A percentile compares a stretch with the other conserved stretches of the same genome.
Evolutionary conservation across 2,888 invertebrate species (phyloP).

Genomic region (Conistra vaccinii): DNA sequence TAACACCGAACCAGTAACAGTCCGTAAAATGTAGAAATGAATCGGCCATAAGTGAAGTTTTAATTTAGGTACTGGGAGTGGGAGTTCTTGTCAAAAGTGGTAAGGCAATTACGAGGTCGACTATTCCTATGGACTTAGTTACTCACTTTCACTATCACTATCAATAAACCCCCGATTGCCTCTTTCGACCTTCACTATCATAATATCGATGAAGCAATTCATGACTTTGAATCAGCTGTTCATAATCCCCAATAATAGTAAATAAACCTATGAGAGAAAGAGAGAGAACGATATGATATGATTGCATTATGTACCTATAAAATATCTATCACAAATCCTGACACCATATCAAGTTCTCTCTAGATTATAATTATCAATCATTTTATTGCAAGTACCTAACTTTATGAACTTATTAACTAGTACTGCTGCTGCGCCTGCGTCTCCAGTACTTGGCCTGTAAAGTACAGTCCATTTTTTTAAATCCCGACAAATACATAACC

Average conservation of each 20-base stretch:
- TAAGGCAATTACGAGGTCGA: background rate
- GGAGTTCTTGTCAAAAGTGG: too few relatives aligned
- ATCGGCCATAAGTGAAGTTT: too few relatives aligned
- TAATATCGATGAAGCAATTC: background rate
- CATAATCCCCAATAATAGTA: slow-evolving; percentile 7
- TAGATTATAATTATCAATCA: background rate
- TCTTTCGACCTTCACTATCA: slow-evolving; percentile 17
- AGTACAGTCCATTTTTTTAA: background rate
- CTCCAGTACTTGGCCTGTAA: background rate
- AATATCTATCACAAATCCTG: too few relatives aligned
- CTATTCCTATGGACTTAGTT: background rate
- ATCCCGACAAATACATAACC: background rate
- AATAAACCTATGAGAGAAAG: slow-evolving; percentile 15
- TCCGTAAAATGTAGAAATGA: too few relatives aligned
- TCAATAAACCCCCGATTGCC: background rate
- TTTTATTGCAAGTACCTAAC: background rate
- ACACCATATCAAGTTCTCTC: background rate
- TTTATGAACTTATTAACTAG: too few relatives aligned
- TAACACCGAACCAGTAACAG: too few relatives aligned
- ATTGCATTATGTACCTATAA: background rate
- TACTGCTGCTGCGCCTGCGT: too few relatives aligned
- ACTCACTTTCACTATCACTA: slow-evolving; percentile 1
- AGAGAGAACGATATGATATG: background rate
- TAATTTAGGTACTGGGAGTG: too few relatives aligned
- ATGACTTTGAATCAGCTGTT: slow-evolving; percentile 8